phyloP scores from a whole-genome alignment of 1,140 invertebrate genomes.

The Panagrolaimus sp. region DNA sequence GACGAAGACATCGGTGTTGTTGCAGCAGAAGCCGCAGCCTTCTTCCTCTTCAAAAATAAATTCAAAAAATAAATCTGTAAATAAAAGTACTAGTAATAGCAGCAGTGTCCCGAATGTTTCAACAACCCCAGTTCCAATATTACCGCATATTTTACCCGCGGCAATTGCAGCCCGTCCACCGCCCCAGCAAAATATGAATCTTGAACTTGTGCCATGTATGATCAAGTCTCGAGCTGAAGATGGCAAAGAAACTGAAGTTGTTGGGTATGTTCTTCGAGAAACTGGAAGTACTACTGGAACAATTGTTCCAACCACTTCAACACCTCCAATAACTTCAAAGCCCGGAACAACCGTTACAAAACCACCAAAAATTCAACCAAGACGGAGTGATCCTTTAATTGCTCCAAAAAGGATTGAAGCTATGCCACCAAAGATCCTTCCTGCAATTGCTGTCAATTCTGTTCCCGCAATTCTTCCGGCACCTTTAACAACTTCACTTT shows the following conservation, averaged over 20 bases:
- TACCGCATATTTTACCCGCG: conserved; percentile 6
- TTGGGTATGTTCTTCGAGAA: not conserved
- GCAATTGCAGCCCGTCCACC: not conserved
- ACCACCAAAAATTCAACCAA: not conserved
- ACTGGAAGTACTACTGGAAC: conserved; percentile 7
- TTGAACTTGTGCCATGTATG: conserved; percentile 12
- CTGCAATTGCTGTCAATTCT: too few relatives aligned
- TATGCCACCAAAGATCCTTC: not conserved
- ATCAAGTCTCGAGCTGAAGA: not conserved
- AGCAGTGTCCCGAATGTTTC: not conserved
- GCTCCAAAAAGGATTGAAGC: too few relatives aligned
- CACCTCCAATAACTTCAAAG: not conserved
- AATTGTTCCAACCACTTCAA: not conserved
- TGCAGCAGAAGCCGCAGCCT: too few relatives aligned
- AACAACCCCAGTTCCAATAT: not conserved
- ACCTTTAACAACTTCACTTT: too few relatives aligned
- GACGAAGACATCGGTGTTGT: too few relatives aligned
- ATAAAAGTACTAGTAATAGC: not conserved
- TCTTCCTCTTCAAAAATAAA: too few relatives aligned
- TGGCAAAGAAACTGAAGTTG: not conserved
- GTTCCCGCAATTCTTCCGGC: too few relatives aligned
- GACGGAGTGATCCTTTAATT: not conserved
- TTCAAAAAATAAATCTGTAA: too few relatives aligned
- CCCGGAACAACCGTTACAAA: not conserved
- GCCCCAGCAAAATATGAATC: conserved; percentile 1